A percentile compares a stretch with the other conserved stretches of the same genome.
Evolutionary conservation across 2,888 invertebrate species (phyloP).

Genomic region (Drosophila paranaensis): DNA sequence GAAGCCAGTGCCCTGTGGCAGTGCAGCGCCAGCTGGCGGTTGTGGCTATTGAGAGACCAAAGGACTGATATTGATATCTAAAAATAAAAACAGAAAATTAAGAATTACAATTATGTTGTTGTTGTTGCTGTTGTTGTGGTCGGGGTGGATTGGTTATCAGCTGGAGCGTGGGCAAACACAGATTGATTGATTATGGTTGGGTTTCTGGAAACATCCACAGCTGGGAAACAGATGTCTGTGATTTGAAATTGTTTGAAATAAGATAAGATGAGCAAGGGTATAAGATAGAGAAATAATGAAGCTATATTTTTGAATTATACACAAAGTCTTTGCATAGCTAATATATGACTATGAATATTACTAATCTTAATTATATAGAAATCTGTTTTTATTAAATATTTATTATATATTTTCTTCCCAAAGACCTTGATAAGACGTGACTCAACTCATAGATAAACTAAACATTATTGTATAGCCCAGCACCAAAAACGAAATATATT

Average conservation of each 20-base stretch:
- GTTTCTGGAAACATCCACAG: neutral
- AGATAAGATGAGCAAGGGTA: neutral
- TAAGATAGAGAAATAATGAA: neutral
- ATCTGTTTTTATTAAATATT: too few relatives aligned
- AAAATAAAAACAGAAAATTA: slow-evolving; percentile 30
- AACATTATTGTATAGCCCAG: too few relatives aligned
- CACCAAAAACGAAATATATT: too few relatives aligned
- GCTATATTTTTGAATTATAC: too few relatives aligned
- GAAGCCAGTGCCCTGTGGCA: slow-evolving; percentile 62
- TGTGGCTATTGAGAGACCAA: slow-evolving; percentile 51
- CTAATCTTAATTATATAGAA: too few relatives aligned
- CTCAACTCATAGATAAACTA: too few relatives aligned
- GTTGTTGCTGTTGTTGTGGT: neutral
- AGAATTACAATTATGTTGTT: neutral
- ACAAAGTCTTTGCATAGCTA: neutral
- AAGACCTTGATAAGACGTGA: too few relatives aligned
- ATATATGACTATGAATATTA: neutral
- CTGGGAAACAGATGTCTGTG: slow-evolving; percentile 2
- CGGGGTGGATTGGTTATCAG: neutral
- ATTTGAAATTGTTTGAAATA: neutral
- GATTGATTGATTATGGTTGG: slow-evolving; percentile 6
- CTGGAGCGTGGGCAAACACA: neutral
- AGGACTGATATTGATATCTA: slow-evolving; percentile 42
- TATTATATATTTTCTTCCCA: too few relatives aligned
- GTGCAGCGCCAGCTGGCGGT: slow-evolving; percentile 8